phyloP scores from a whole-genome alignment of 2,888 invertebrate genomes.

The Sipunculus nudus region DNA sequence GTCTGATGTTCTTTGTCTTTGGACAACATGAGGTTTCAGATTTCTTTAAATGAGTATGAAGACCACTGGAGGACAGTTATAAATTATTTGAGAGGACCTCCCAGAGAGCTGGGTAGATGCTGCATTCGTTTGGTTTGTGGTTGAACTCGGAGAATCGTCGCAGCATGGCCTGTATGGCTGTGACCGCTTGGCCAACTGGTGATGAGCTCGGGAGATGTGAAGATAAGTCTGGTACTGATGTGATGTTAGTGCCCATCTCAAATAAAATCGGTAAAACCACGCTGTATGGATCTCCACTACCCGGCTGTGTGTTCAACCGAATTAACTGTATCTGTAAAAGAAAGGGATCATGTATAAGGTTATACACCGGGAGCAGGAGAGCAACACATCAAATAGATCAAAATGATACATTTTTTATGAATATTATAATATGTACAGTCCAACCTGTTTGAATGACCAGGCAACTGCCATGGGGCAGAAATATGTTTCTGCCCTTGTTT shows the following conservation, averaged over 20 bases:
- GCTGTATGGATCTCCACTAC: conserved; percentile 74
- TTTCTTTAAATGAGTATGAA: too few relatives aligned
- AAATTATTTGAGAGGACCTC: conserved; percentile 88
- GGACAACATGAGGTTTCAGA: too few relatives aligned
- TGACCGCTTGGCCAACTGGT: conserved; percentile 35
- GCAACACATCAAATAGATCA: neutral
- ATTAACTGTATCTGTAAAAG: conserved; percentile 78
- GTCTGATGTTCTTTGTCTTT: too few relatives aligned
- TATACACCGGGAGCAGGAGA: conserved; percentile 5
- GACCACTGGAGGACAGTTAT: too few relatives aligned
- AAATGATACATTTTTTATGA: too few relatives aligned
- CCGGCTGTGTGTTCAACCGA: conserved; percentile 69
- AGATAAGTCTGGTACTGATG: conserved; percentile 83
- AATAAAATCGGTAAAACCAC: conserved; percentile 89
- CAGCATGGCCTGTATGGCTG: conserved; percentile 55
- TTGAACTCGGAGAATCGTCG: conserved; percentile 62
- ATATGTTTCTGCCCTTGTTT: too few relatives aligned
- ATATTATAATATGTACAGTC: too few relatives aligned
- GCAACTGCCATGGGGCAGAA: too few relatives aligned
- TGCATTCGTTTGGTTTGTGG: conserved; percentile 75
- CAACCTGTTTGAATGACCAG: too few relatives aligned
- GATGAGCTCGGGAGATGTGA: conserved; percentile 68
- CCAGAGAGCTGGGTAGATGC: conserved; percentile 88
- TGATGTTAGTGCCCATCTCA: conserved; percentile 85
- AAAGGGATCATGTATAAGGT: conserved; percentile 23